Base-by-base conservation (phyloP, 2,888 invertebrate genomes). In the Bembecia ichneumoniformis region DNA sequence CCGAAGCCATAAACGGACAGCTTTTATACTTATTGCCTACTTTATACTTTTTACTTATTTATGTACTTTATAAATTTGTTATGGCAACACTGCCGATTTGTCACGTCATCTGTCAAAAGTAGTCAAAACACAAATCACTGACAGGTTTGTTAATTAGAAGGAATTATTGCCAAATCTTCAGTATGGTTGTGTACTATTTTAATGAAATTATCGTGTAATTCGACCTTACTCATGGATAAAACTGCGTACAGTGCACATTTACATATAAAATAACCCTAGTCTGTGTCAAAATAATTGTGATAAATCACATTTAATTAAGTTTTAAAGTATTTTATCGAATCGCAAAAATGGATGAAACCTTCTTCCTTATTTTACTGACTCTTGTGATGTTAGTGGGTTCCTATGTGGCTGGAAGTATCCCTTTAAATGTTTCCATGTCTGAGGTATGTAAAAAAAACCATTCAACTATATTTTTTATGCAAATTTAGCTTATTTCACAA, bases 301-400 rank as follows among this genome's bases (percentile, higher is more conserved):
- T 14, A 40, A 5, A 40, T 40, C 14, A 40, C 9, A 40, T 47
- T 35, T 5, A 16, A 35, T 48, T 47, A 15, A 3, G 43, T 14
- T 49, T 47, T 35, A 51, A 40, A 48, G n/a, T 48, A 48, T 35
- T 51, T 51, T 16, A 43, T 17, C 51, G 53, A 53, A 52, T 53
- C 56, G 57, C 60, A 62, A 84, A 70, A 60, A 95, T 96, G 95
- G 96, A 96, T 71, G 95, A 95, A 70, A 94, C 94, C 47, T 83
- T 92, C 60, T 92, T 97, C 60, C 88, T 98, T 53, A 86, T 96
- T 74, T 87, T 96, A 63, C 86, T 98, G 47, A 94, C 93, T 50
- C 66, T 96, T 66, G 96, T 99, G 51, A 99, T 99, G 99, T 88
- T 99, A 56, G 89, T 98, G 51, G 99, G 99, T 1, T 98, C 98